phyloP scores from a whole-genome alignment of 2,113 vertebrate species.

The Chionis minor region DNA sequence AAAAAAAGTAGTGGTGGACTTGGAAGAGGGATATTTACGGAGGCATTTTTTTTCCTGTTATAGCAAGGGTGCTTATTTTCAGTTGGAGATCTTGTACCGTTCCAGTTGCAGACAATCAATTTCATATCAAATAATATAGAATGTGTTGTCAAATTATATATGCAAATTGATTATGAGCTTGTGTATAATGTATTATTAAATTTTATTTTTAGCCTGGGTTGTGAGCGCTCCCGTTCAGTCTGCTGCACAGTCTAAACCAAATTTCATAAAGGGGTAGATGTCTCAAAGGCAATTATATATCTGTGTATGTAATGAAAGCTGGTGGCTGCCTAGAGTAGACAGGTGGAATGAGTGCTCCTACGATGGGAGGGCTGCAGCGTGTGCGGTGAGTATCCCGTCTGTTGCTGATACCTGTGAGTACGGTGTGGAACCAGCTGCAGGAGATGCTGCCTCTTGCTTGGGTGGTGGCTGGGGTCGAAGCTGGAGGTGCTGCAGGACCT shows the following conservation, averaged over 20 bases:
- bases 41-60: not conserved
- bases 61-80: slow-evolving; percentile 15
- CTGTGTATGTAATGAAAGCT: not conserved
- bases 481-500: not conserved
- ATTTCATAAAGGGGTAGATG: not conserved
- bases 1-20: not conserved
- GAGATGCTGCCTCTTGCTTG: not conserved
- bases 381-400: not conserved
- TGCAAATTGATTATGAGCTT: slow-evolving; percentile 40
- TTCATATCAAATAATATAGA: slow-evolving; percentile 1
- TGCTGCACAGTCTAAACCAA: not conserved
- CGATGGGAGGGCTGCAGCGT: accelerated
- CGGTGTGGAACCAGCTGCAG: not conserved
- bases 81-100: not conserved
- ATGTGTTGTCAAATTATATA: not conserved
- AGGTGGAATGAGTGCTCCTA: not conserved
- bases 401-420: accelerated
- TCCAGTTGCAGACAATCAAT: not conserved
- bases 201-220: slow-evolving; percentile 20
- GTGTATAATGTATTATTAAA: not conserved
- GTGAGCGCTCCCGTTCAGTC: not conserved
- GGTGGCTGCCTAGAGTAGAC: not conserved
- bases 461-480: not conserved
- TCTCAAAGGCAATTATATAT: not conserved
- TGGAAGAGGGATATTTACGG: not conserved